Conservation (phyloP, 2,888 invertebrate species). For the Athalia rosae region DNA sequence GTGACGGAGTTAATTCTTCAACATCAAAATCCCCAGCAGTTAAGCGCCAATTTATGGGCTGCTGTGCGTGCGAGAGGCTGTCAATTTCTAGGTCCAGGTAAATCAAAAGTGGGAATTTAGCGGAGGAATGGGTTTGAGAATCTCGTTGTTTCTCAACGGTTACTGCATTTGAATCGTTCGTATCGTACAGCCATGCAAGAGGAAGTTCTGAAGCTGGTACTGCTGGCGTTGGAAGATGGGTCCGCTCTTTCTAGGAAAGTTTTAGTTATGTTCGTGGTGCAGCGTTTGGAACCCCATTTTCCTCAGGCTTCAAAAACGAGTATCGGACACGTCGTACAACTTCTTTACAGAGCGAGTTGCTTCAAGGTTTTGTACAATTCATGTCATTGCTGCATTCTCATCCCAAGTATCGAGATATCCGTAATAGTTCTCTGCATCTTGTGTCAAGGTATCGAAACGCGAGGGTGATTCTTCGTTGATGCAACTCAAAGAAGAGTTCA, state of each 20-base stretch:
- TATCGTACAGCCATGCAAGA: slow-evolving; percentile 92
- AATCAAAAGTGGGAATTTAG: slow-evolving; percentile 16
- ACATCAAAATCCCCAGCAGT: slow-evolving; percentile 96
- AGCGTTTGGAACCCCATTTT: slow-evolving; percentile 95
- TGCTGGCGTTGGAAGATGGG: slow-evolving; percentile 95
- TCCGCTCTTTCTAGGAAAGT: slow-evolving; percentile 95
- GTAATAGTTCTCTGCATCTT: slow-evolving; percentile 46
- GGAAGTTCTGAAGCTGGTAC: slow-evolving; percentile 95
- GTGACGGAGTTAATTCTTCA: slow-evolving; percentile 95
- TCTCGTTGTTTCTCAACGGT: no score
- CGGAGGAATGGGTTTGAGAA: neutral
- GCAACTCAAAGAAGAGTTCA: slow-evolving; percentile 98
- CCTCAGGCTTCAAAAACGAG: slow-evolving; percentile 98
- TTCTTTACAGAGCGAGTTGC: slow-evolving; percentile 97
- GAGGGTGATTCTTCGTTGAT: slow-evolving; percentile 98
- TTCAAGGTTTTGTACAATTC: slow-evolving; percentile 84
- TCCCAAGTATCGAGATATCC: neutral
- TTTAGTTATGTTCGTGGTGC: slow-evolving; percentile 98
- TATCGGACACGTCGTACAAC: slow-evolving; percentile 98
- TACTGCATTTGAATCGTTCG: slow-evolving; percentile 25
- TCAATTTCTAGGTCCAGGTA: slow-evolving; percentile 95
- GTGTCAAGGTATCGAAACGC: slow-evolving; percentile 89
- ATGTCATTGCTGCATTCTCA: neutral
- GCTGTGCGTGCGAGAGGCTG: slow-evolving; percentile 97
- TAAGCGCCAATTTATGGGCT: slow-evolving; percentile 96